Evolutionary conservation across 2,888 invertebrate species (phyloP), one percentile per base, ranked within the genome.

Genomic region (Drosophila lutescens): DNA sequence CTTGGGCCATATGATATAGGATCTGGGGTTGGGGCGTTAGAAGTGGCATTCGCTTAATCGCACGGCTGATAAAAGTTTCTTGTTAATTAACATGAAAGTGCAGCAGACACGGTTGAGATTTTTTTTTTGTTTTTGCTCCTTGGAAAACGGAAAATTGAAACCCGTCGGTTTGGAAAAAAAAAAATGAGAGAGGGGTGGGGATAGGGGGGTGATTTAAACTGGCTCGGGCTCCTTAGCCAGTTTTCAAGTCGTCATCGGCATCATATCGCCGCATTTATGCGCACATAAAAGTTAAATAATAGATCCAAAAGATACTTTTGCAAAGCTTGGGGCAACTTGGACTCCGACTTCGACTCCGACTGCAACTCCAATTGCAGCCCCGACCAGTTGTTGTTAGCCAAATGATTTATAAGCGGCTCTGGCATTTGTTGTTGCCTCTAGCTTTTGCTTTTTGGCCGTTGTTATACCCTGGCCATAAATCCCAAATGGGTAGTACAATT

Each of bases 241-340:
- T 54, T 57, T 50, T 41, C 60, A 47, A 61, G 54, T 62, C 58
- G 69, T 69, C 62, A 72, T 80, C 75, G 77, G 77, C 88, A 79
- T 83, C 83, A 88, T 86, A 88, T 83, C 76, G 87, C 67, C 89
- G 83, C 89, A 89, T 89, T 89, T 86, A 86, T 89, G 86, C 83
- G 80, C 89, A 89, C 86, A 89, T 86, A 89, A 87, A 86, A 89
- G 88, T 86, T 89, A 86, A 89, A 89, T 88, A 88, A 87, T 89
- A 88, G 89, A 89, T 88, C 89, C 89, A 84, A 85, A 76, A 88
- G 85, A 85, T 87, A 85, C 89, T 78, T 86, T 86, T 76, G 75
- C 77, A 13, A 8, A n/a, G 55, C 26, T 34, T 23, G 8, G 20
- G 0, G 10, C 53, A 50, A 63, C 63, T 30, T 2, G 44, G 44